These are phyloP conservation scores for Haemorhous mexicanus DNA, from an alignment of 2,113 vertebrate species.

Conservation along the genomic window DNA sequence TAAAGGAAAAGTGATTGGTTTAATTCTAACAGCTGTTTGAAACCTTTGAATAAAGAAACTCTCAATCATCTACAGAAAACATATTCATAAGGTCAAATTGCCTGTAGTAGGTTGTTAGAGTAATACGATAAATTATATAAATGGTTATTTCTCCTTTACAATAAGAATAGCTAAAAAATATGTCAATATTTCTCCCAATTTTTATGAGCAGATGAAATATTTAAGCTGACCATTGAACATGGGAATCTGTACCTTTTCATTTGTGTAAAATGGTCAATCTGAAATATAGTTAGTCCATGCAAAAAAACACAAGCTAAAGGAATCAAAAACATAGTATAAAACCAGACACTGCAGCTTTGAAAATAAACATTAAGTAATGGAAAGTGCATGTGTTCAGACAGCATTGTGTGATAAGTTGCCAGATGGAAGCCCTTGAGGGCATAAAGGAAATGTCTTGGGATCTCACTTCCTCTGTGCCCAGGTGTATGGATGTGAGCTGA, in stretches of 20 bases:
- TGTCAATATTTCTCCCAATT: background rate
- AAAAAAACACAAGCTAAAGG: background rate
- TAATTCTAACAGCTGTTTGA: background rate
- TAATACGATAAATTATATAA: constrained; percentile 18
- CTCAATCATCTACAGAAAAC: background rate
- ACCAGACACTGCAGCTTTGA: background rate
- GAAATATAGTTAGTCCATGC: background rate
- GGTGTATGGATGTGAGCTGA: background rate
- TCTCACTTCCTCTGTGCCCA: background rate
- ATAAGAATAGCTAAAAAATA: background rate
- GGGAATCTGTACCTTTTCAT: background rate
- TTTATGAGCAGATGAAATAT: background rate
- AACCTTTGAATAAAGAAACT: background rate
- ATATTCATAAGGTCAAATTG: background rate
- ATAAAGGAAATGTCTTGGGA: background rate
- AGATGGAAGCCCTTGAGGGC: background rate
- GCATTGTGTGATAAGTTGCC: background rate
- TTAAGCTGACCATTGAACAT: background rate
- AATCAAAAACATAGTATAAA: background rate
- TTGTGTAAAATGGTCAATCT: background rate
- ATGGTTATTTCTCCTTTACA: constrained; percentile 7
- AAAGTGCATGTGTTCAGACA: background rate
- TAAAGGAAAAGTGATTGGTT: background rate
- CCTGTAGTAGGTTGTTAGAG: background rate
- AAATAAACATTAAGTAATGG: background rate